Percentiles rank a stretch among this genome's conserved stretches.
These are phyloP conservation scores for Euura saliciscinereae DNA, from an alignment of 1,140 invertebrate genomes.

Conservation along the genomic window DNA sequence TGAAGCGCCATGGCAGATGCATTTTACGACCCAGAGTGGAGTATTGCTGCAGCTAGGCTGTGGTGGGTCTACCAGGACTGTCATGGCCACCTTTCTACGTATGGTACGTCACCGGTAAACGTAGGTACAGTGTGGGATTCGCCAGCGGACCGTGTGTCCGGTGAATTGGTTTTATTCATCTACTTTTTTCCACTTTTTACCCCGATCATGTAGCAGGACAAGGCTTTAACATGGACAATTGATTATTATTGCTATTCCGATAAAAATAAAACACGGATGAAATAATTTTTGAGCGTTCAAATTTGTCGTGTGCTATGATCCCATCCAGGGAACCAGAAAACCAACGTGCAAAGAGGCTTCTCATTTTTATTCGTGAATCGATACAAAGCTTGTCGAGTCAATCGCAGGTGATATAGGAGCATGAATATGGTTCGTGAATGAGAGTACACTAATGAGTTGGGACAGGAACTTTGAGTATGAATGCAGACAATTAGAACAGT, in stretches of 20 bases:
- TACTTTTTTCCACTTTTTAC: neutral
- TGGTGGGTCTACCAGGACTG: neutral
- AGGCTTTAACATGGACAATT: neutral
- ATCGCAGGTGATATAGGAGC: too few species aligned
- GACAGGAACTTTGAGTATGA: too few species aligned
- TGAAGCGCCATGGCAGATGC: constrained; percentile 39
- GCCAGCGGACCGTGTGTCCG: neutral
- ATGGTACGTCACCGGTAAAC: neutral
- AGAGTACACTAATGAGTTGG: too few species aligned
- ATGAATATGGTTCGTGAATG: too few species aligned
- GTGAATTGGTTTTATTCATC: constrained; percentile 2
- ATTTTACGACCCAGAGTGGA: constrained; percentile 42
- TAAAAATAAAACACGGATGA: neutral
- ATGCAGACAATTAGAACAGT: neutral
- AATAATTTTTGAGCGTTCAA: too few species aligned
- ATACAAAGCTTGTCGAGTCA: too few species aligned
- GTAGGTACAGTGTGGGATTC: neutral
- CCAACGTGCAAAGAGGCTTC: too few species aligned
- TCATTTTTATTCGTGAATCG: too few species aligned
- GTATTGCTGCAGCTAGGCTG: neutral
- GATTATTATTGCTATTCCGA: constrained; percentile 1
- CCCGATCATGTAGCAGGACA: neutral
- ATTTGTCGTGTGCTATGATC: too few species aligned
- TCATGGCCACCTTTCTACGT: neutral
- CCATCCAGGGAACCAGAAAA: too few species aligned